Base-by-base conservation (phyloP, 2,113 vertebrate species). In the Eleginops maclovinus region DNA sequence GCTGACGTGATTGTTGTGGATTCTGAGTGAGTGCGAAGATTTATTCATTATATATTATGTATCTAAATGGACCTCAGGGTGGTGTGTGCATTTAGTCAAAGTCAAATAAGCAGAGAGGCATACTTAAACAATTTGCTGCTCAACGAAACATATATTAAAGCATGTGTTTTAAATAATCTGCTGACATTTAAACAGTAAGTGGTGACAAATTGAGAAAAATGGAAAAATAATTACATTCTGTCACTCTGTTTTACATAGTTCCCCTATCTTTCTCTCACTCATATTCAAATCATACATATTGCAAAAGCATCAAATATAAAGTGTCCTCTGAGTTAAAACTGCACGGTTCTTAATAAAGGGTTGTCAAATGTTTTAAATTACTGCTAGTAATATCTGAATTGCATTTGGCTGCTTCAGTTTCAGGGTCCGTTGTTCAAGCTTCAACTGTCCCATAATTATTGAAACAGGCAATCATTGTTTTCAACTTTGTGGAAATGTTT, bases 1-100 rank as follows among this genome's bases (percentile, higher is more conserved):
- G 77, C 73, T 50, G 56, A 70, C 72, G 65, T 87, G 83, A 89
- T 80, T 70, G 75, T 68, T 60, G 75, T 44, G 67, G 16, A 67
- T 46, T 76, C 31, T 24, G 43, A 53, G n/a, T 76, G 51, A 65
- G 46, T 44, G 31, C n/a, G 56, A 69, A 14, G 9, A 21, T 53
- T 13, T 49, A 54, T 28, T 28, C 58, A 44, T 64, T 61, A 43
- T 68, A 55, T 40, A 50, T 61, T 61, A n/a, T n/a, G n/a, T 22
- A 44, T 68, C 55, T 40, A 50, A 56, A 56, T 22, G 24, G 3
- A 75, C 16, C 24, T 63, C 31, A 50, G 50, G 40, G 46, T 54
- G 31, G 8, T 53, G 36, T 60, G 44, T 64, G 31, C 44, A 62
- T 56, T 28, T 40, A 49, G n/a, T n/a, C n/a, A 6, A 15, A 53